Evolutionary conservation across 2,113 vertebrate species (phyloP).

Genomic region (Indicator indicator): DNA sequence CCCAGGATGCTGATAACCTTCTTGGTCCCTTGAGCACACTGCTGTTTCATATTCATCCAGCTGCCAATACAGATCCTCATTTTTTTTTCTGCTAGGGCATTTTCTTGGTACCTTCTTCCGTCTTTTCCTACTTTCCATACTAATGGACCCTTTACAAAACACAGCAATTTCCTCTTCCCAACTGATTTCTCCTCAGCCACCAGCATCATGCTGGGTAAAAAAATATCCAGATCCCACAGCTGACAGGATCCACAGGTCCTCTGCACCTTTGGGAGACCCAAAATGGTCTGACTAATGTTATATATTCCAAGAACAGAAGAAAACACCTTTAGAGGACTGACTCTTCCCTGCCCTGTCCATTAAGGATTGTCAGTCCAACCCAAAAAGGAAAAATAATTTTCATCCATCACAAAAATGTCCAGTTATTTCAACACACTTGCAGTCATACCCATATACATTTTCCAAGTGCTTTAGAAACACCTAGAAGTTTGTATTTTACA

Average conservation of each 20-base stretch:
- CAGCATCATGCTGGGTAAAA: not conserved
- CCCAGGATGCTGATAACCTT: too few relatives aligned
- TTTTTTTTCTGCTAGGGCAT: too few relatives aligned
- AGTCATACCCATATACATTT: not conserved
- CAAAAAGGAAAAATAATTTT: not conserved
- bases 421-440: not conserved
- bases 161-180: not conserved
- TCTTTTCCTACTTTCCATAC: not conserved
- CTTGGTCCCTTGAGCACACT: too few relatives aligned
- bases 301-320: not conserved
- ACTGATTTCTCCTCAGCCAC: not conserved
- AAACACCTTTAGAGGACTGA: not conserved
- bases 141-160: not conserved
- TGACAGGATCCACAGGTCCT: not conserved
- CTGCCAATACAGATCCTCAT: too few relatives aligned
- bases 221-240: fast-evolving
- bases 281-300: not conserved
- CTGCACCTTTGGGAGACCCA: not conserved
- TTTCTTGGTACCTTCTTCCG: not conserved
- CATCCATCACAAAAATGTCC: not conserved
- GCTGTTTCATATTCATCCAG: too few relatives aligned
- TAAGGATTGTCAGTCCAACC: not conserved
- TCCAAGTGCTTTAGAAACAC: not conserved
- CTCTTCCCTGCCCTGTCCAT: fast-evolving
- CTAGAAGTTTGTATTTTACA: not conserved